Evolutionary conservation across 1,140 invertebrate species (phyloP).

Genomic region (Ruditapes philippinarum): DNA sequence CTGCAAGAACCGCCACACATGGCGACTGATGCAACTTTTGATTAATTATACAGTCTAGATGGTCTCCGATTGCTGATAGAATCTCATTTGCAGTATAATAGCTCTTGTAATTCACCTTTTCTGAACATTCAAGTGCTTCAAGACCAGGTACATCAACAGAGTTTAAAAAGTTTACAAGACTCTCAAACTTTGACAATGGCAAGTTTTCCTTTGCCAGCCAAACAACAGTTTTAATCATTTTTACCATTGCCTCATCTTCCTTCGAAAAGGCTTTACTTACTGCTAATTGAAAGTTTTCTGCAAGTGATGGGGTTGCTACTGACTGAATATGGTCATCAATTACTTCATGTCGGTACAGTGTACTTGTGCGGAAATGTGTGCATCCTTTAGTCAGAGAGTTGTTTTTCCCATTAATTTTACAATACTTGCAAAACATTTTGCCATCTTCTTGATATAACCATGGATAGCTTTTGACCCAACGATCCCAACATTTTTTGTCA

Average conservation of each 20-base stretch:
- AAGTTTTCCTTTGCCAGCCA: constrained; percentile 34
- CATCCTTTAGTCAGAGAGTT: not conserved
- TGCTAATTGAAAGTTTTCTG: not conserved
- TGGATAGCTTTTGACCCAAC: constrained; percentile 16
- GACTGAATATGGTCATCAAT: not conserved
- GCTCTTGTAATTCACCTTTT: not conserved
- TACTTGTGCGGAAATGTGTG: not conserved
- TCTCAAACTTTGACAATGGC: not conserved
- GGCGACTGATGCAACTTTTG: not conserved
- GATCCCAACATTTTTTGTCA: too few relatives aligned
- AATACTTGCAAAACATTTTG: not conserved
- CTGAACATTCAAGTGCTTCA: not conserved
- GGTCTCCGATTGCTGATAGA: not conserved
- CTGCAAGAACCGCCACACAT: not conserved
- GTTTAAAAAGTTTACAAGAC: not conserved
- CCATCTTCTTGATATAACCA: not conserved
- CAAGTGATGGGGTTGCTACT: not conserved
- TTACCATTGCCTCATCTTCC: not conserved
- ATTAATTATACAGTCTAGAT: not conserved
- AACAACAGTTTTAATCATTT: not conserved
- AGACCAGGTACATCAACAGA: not conserved
- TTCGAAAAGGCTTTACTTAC: not conserved
- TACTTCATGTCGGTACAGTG: not conserved
- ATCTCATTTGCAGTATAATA: not conserved
- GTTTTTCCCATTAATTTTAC: not conserved